phyloP scores from a whole-genome alignment of 1,140 invertebrate genomes.

The Psix sp. region DNA sequence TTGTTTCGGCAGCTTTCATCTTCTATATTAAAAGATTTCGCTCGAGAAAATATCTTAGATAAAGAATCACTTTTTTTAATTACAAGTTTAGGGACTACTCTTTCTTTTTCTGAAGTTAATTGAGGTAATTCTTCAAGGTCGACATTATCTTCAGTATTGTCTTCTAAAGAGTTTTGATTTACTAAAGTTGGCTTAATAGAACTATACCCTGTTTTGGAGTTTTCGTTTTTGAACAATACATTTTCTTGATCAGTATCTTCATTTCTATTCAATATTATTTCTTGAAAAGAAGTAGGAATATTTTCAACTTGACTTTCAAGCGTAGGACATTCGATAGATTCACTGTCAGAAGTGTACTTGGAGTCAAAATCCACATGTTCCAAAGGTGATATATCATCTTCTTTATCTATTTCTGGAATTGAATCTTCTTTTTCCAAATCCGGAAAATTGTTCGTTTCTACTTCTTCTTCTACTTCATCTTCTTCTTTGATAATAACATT shows the following conservation, averaged over 20 bases:
- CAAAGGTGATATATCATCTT: constrained; percentile 19
- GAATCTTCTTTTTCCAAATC: background rate
- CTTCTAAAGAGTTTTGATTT: no score
- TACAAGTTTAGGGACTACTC: constrained; percentile 68
- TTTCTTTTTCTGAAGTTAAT: constrained; percentile 32
- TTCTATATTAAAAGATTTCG: constrained; percentile 35
- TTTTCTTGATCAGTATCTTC: background rate
- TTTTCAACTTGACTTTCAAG: constrained; percentile 42
- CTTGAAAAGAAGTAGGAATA: no score
- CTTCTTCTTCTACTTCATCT: constrained; percentile 23
- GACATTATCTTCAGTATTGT: background rate
- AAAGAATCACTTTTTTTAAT: constrained; percentile 67
- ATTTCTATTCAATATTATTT: constrained; percentile 14
- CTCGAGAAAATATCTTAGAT: constrained; percentile 49
- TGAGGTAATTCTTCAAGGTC: no score
- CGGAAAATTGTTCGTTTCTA: background rate
- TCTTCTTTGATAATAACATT: constrained; percentile 39
- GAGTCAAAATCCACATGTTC: constrained; percentile 9
- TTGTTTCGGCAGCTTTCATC: constrained; percentile 7
- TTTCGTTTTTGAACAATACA: no score
- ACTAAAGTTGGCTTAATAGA: background rate
- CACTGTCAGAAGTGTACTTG: constrained; percentile 24
- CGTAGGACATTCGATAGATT: constrained; percentile 45
- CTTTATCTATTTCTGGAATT: constrained; percentile 11
- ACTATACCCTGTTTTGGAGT: background rate